Percentiles rank a stretch among this genome's conserved stretches.
Conservation (phyloP, 1,140 invertebrate species). For the Zelostemma sp. region DNA sequence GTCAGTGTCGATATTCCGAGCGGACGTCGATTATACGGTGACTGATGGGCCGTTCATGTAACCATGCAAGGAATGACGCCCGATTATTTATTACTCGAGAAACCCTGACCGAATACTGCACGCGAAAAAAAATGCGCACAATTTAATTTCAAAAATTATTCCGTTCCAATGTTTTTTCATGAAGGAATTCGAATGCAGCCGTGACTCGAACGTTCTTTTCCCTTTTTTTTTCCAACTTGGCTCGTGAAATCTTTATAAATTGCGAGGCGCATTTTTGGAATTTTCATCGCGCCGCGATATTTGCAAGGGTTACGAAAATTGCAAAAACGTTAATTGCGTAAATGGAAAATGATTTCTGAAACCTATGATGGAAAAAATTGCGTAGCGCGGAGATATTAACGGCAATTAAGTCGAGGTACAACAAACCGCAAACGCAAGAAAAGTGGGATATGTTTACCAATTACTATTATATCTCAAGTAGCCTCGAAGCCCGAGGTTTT, state of each 20-base stretch:
- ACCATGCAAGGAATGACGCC: slow-evolving; percentile 20
- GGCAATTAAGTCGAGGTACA: not conserved
- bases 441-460: not conserved
- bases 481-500: not conserved
- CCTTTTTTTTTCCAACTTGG: too few species aligned
- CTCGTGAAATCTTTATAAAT: too few species aligned
- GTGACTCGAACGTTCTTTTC: too few species aligned
- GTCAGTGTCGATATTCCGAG: slow-evolving; percentile 39
- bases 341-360: not conserved
- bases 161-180: too few species aligned
- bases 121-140: slow-evolving; percentile 13
- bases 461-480: not conserved
- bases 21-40: slow-evolving; percentile 30
- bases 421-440: not conserved
- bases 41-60: slow-evolving; percentile 21
- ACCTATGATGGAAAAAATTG: not conserved
- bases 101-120: slow-evolving; percentile 15
- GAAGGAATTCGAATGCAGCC: too few species aligned
- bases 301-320: not conserved
- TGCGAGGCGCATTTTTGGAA: too few species aligned
- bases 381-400: not conserved
- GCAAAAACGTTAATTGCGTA: not conserved
- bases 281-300: too few species aligned
- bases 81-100: slow-evolving; percentile 30
- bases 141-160: slow-evolving; percentile 3